phyloP scores from a whole-genome alignment of 1,140 invertebrate genomes.

The Brachionus rubens region DNA sequence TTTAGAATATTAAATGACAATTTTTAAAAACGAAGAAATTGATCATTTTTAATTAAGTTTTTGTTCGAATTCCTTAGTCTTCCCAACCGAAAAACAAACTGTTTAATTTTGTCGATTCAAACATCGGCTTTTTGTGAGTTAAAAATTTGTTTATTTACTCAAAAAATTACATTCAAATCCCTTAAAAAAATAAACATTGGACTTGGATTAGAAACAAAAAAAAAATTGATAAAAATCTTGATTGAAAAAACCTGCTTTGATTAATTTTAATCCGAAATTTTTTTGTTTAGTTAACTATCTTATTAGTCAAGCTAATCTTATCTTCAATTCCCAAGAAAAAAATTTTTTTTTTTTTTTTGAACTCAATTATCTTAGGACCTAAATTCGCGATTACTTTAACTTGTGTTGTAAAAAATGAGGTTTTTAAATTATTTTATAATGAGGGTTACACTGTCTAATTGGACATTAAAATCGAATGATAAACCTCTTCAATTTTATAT shows the following conservation, averaged over 20 bases:
- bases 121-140: not conserved
- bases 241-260: constrained; percentile 37
- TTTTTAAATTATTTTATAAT: no score
- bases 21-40: no score
- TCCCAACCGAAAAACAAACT: not conserved
- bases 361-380: no score
- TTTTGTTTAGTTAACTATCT: not conserved
- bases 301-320: not conserved
- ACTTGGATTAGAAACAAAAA: constrained; percentile 18
- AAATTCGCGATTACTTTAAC: no score
- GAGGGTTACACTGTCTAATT: no score
- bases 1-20: no score
- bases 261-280: constrained; percentile 13
- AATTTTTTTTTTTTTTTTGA: no score
- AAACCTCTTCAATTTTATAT: no score
- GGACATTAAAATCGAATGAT: no score
- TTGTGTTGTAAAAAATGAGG: not conserved
- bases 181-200: constrained; percentile 38
- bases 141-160: constrained; percentile 28
- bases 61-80: no score
- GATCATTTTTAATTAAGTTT: no score
- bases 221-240: constrained; percentile 20
- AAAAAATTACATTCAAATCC: constrained; percentile 3
- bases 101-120: not conserved
- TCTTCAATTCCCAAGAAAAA: not conserved